Percentiles rank a stretch among this genome's conserved stretches.
These are phyloP conservation scores for Hartigia nigra DNA, from an alignment of 2,888 invertebrate species.

Conservation along the genomic window DNA sequence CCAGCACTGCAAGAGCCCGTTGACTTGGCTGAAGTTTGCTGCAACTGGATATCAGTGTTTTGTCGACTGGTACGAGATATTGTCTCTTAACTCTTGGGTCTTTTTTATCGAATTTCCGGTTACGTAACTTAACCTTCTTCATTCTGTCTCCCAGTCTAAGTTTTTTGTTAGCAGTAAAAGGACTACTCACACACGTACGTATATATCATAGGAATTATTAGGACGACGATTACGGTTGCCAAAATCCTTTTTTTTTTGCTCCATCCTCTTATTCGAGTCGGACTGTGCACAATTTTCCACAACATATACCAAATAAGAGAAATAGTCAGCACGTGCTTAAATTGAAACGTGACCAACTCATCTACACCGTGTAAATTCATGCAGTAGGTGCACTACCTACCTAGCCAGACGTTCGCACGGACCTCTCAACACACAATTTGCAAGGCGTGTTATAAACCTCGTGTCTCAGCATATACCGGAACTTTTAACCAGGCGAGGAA, in stretches of 20 bases:
- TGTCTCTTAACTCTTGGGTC: background rate
- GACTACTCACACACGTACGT: background rate
- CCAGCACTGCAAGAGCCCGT: background rate
- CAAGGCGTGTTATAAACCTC: constrained; percentile 1
- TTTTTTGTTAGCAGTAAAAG: background rate
- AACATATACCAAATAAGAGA: background rate
- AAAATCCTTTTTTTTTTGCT: background rate
- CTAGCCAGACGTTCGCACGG: background rate
- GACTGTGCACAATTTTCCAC: background rate
- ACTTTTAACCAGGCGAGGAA: background rate
- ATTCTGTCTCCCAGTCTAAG: background rate
- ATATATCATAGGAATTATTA: background rate
- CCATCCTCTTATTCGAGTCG: background rate
- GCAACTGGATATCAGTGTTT: background rate
- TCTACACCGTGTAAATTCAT: background rate
- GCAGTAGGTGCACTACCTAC: background rate
- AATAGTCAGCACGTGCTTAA: constrained; percentile 16
- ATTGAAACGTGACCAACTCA: constrained; percentile 16
- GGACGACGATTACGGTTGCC: background rate
- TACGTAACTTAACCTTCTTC: background rate
- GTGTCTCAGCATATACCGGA: background rate
- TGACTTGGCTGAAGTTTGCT: background rate
- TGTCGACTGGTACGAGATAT: background rate
- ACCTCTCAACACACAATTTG: background rate
- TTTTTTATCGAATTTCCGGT: background rate